Evolutionary conservation across 2,888 invertebrate species (phyloP).

Genomic region (Leptogaster cylindrica): DNA sequence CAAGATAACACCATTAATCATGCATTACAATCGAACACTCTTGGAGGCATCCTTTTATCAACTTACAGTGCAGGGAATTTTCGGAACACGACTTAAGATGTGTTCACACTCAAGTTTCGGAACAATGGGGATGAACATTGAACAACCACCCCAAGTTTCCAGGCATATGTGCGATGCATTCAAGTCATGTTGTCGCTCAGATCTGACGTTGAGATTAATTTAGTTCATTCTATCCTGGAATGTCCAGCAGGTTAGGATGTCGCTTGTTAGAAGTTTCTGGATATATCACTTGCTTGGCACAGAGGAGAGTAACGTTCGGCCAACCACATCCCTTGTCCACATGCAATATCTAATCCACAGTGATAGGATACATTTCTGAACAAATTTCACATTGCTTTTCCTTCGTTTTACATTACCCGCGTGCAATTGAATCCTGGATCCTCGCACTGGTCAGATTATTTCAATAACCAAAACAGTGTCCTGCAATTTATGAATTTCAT

Average conservation of each 20-base stretch:
- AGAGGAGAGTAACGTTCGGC: too few species aligned
- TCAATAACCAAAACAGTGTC: too few species aligned
- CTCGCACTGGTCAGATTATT: too few species aligned
- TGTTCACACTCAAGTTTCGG: constrained; percentile 30
- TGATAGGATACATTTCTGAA: too few species aligned
- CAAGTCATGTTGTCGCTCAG: constrained; percentile 18
- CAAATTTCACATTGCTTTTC: too few species aligned
- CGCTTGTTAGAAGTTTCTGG: constrained; percentile 17
- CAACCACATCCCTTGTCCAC: too few species aligned
- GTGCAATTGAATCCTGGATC: too few species aligned
- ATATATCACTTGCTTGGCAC: too few species aligned
- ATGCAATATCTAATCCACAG: too few species aligned
- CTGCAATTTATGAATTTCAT: too few species aligned
- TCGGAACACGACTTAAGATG: constrained; percentile 34
- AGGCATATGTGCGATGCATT: not conserved
- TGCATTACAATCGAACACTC: constrained; percentile 39
- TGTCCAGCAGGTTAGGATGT: constrained; percentile 27
- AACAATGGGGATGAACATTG: too few species aligned
- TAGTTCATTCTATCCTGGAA: not conserved
- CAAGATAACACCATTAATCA: constrained; percentile 33
- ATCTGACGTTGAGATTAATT: constrained; percentile 23
- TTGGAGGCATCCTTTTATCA: constrained; percentile 38
- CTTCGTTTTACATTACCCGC: too few species aligned
- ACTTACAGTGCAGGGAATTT: constrained; percentile 28
- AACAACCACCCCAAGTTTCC: not conserved